Conservation (phyloP, 2,113 vertebrate genomes). For the Etheostoma cragini region DNA sequence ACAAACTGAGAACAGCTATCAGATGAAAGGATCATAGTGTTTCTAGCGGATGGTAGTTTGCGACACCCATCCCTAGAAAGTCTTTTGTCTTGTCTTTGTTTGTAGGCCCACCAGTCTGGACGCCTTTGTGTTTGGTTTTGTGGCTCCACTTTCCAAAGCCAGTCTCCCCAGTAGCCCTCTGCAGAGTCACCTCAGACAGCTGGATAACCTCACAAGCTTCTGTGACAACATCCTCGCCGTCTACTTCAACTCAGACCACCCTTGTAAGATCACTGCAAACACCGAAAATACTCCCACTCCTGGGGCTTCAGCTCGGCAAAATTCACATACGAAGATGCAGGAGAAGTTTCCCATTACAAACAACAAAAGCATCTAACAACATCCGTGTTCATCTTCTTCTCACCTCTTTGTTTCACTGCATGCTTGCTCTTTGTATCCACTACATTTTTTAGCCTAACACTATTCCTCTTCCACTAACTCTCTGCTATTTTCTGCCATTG, state of each 20-base stretch:
- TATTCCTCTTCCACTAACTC: slow-evolving; percentile 18
- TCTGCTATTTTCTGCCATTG: slow-evolving; percentile 43
- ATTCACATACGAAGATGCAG: neutral
- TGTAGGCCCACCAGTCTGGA: slow-evolving; percentile 94
- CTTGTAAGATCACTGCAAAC: slow-evolving; percentile 79
- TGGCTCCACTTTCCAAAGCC: slow-evolving; percentile 94
- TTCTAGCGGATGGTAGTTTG: too few relatives aligned
- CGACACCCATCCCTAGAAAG: too few relatives aligned
- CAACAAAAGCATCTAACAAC: slow-evolving; percentile 43
- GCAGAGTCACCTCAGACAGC: slow-evolving; percentile 93
- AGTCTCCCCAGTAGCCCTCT: slow-evolving; percentile 90
- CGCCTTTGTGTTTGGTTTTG: slow-evolving; percentile 95
- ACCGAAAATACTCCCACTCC: neutral
- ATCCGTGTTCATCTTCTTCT: slow-evolving; percentile 20
- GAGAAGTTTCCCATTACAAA: neutral
- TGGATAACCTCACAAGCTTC: slow-evolving; percentile 92
- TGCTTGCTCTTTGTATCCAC: slow-evolving; percentile 9
- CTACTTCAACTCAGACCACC: slow-evolving; percentile 87
- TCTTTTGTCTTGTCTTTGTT: slow-evolving; percentile 7
- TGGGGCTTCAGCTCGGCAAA: neutral
- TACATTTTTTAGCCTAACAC: slow-evolving; percentile 13
- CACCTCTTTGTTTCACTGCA: slow-evolving; percentile 28
- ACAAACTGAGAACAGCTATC: too few relatives aligned
- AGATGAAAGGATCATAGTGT: too few relatives aligned
- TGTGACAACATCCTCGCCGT: slow-evolving; percentile 91